Evolutionary conservation across 2,888 invertebrate genomes (phyloP), one percentile per base, ranked within the genome.

Genomic region (Eutolmus rufibarbis): DNA sequence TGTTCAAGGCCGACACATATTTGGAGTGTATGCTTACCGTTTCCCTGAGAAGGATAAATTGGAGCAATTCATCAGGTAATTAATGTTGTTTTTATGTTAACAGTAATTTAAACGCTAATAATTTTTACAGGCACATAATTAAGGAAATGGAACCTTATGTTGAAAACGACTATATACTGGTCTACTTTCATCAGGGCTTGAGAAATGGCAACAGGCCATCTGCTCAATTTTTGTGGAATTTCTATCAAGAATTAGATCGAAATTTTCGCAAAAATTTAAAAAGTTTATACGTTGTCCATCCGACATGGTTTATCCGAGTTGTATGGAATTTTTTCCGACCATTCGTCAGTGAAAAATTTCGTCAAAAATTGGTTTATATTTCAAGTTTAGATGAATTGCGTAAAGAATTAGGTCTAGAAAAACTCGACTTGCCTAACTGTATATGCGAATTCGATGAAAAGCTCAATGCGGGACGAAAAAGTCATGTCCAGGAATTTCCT

Each of bases 191-290:
- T 93, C 97, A 97, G 93, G 99, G 99, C 16, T 94, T 99, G 77
- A 97, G 96, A 77, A 98, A 98, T 91, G 96, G 97, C 92, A 99
- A 99, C 93, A 99, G 99, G 92, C 99, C 99, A 0, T 96, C 98
- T 0, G 94, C 98, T 0, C 96, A 97, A 46, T 99, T 99, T 97
- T 94, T 99, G 86, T 97, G 99, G 95, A 97, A 97, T 92, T 98
- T 98, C 0, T 99, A 99, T 92, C 97, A 96, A 92, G 97, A 98
- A 56, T 97, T 99, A 91, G 99, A 99, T 93, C 95, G 99, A 90
- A 98, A 98, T 94, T 99, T 99, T 93, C 99, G 99, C 93, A 99
- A 99, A 93, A 99, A 99, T 93, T 94, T 99, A 57, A 99, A 99
- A 93, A 98, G 98, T 34, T 93, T 99, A 88, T 99, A 98, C 93